phyloP scores from a whole-genome alignment of 2,888 invertebrate genomes.

The Lacanobia oleracea region DNA sequence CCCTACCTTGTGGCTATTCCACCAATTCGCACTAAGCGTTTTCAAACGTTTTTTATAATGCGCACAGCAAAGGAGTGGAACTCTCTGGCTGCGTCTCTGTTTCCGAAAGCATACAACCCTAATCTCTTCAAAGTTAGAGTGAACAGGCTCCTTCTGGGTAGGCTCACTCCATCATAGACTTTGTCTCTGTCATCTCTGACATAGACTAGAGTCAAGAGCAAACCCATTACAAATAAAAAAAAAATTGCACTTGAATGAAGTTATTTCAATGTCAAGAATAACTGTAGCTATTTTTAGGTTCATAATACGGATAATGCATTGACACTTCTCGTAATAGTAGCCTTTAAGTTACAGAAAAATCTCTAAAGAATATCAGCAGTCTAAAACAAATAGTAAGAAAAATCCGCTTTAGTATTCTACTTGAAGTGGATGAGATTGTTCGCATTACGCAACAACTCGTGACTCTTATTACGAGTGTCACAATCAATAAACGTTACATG shows the following conservation, averaged over 20 bases:
- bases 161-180: too few species aligned
- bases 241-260: conserved; percentile 35
- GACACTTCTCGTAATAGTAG: conserved; percentile 26
- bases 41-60: too few species aligned
- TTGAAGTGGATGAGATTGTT: conserved; percentile 81
- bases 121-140: too few species aligned
- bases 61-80: too few species aligned
- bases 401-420: conserved; percentile 75
- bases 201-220: too few species aligned
- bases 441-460: conserved; percentile 89
- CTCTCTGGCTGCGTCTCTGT: too few species aligned
- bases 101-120: too few species aligned
- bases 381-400: conserved; percentile 58
- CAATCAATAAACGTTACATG: conserved; percentile 80
- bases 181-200: too few species aligned
- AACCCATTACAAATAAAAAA: too few species aligned
- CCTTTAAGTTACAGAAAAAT: conserved; percentile 7
- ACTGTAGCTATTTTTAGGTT: background rate
- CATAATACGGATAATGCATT: conserved; percentile 25
- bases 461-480: conserved; percentile 84
- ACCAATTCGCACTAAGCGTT: too few species aligned
- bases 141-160: too few species aligned
- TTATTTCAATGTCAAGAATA: conserved; percentile 46
- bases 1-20: too few species aligned
- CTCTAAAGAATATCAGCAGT: conserved; percentile 6